Evolutionary conservation across 2,888 invertebrate species (phyloP).

Genomic region (Drosophila nigritarsus): DNA sequence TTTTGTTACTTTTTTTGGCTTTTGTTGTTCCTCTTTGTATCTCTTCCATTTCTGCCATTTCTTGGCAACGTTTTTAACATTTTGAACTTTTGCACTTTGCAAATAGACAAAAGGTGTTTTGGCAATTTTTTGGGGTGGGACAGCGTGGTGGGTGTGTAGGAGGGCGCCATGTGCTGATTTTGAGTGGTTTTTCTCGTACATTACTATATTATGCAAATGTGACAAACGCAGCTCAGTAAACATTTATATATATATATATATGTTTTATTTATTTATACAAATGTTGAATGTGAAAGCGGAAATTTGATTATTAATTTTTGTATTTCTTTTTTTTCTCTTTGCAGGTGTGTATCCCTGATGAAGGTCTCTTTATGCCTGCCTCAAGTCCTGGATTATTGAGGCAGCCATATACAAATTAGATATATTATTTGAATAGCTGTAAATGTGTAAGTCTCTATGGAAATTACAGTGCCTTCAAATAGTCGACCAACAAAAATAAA

Average conservation of each 20-base stretch:
- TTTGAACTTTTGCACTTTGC: slow-evolving; percentile 75
- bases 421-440: slow-evolving; percentile 13
- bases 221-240: slow-evolving; percentile 37
- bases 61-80: slow-evolving; percentile 54
- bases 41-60: slow-evolving; percentile 45
- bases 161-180: slow-evolving; percentile 2
- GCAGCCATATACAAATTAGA: slow-evolving; percentile 53
- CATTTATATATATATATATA: slow-evolving; percentile 18
- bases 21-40: slow-evolving; percentile 5
- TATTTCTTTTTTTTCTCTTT: slow-evolving; percentile 34
- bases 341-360: slow-evolving; percentile 66
- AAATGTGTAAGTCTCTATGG: slow-evolving; percentile 39
- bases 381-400: slow-evolving; percentile 81
- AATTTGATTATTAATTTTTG: slow-evolving; percentile 23
- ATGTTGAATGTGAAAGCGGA: slow-evolving; percentile 36
- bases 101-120: slow-evolving; percentile 58
- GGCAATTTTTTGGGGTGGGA: slow-evolving; percentile 27
- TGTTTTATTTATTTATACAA: not conserved
- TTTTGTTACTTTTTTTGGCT: slow-evolving; percentile 21
- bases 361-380: slow-evolving; percentile 63
- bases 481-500: slow-evolving; percentile 16
- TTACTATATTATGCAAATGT: slow-evolving; percentile 48
- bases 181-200: slow-evolving; percentile 7
- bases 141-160: not conserved
- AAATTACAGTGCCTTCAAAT: slow-evolving; percentile 20